Evolutionary conservation across 1,140 invertebrate species (phyloP).

Genomic region (Bombus balteatus): DNA sequence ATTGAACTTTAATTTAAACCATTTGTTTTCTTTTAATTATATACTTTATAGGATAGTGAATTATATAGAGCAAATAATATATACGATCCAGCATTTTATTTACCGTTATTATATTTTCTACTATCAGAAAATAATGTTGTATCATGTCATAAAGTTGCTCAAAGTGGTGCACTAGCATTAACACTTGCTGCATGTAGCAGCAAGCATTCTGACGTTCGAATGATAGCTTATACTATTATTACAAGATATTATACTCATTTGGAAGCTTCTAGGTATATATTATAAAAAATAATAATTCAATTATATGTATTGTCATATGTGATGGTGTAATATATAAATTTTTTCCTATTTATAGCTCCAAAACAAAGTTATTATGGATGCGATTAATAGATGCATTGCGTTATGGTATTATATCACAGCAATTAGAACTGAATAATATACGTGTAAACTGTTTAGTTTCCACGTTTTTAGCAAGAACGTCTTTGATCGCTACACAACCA

Average conservation of each 20-base stretch:
- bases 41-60: constrained; percentile 37
- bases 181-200: constrained; percentile 86
- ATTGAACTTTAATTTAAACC: neutral
- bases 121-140: constrained; percentile 86
- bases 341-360: constrained; percentile 73
- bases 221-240: constrained; percentile 86
- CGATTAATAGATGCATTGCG: constrained; percentile 82
- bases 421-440: constrained; percentile 77
- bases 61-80: constrained; percentile 68
- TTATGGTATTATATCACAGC: constrained; percentile 79
- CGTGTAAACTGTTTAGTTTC: constrained; percentile 87
- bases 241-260: constrained; percentile 87
- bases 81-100: constrained; percentile 89
- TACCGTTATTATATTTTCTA: constrained; percentile 87
- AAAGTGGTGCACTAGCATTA: constrained; percentile 86
- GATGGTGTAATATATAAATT: neutral
- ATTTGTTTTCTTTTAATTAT: neutral
- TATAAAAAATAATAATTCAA: neutral
- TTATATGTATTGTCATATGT: neutral
- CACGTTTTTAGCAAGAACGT: constrained; percentile 87
- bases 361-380: constrained; percentile 82
- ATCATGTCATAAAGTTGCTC: constrained; percentile 86
- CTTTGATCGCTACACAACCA: constrained; percentile 86
- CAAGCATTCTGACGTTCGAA: constrained; percentile 83
- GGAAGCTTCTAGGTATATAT: constrained; percentile 85